Conservation (phyloP, 2,797 vertebrate species). For the Ibycter americanus region DNA sequence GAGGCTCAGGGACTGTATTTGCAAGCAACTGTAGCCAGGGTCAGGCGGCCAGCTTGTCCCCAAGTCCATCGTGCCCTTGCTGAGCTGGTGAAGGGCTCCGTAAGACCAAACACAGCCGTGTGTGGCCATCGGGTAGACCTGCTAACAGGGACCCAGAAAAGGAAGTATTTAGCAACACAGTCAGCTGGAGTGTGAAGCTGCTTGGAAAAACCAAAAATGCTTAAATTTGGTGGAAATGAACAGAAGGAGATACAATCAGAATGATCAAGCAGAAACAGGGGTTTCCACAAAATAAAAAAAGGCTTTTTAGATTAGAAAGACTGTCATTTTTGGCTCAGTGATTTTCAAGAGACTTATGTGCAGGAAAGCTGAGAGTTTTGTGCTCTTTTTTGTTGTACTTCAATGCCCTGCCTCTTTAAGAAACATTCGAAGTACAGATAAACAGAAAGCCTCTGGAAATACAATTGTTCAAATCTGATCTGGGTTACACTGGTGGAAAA, state of each 20-base stretch:
- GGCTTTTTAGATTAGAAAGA: neutral
- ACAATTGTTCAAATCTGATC: neutral
- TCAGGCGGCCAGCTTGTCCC: neutral
- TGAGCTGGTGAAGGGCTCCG: neutral
- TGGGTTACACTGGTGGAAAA: neutral
- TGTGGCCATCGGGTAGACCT: rapidly evolving
- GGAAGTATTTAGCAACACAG: neutral
- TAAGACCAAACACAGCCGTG: neutral
- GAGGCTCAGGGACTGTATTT: neutral
- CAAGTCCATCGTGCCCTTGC: neutral
- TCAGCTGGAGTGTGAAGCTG: neutral
- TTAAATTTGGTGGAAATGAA: neutral
- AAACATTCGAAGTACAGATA: neutral
- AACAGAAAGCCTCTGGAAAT: neutral
- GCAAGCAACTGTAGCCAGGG: neutral
- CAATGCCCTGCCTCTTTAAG: neutral
- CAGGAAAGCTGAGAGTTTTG: neutral
- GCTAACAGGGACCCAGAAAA: neutral
- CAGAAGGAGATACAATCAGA: neutral
- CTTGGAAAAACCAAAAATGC: neutral
- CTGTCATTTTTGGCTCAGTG: neutral
- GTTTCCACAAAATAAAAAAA: neutral
- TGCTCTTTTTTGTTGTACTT: neutral
- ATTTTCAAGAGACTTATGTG: neutral
- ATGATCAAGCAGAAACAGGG: neutral